Evolutionary conservation across 2,888 invertebrate genomes (phyloP).

Genomic region (Baronia brevicornis): DNA sequence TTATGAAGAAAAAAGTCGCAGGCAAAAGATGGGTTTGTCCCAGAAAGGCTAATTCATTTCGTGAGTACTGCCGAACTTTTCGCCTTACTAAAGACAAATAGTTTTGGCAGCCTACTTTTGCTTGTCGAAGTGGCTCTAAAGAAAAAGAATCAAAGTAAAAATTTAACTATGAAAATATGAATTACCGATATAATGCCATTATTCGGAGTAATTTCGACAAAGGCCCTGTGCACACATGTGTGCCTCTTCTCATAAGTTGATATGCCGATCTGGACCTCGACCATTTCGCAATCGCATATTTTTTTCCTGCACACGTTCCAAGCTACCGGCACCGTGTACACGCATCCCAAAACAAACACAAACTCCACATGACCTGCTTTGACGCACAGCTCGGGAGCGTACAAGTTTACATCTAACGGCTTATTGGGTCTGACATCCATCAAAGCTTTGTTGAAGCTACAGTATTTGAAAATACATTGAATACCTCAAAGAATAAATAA

Average conservation of each 20-base stretch:
- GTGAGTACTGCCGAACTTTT: too few relatives aligned
- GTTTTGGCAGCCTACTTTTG: too few relatives aligned
- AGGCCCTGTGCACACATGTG: constrained; percentile 47
- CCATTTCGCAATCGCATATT: constrained; percentile 62
- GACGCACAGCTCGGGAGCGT: constrained; percentile 56
- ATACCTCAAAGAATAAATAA: too few relatives aligned
- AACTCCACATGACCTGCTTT: constrained; percentile 42
- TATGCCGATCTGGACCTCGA: constrained; percentile 53
- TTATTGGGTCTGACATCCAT: constrained; percentile 48
- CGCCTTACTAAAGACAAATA: too few relatives aligned
- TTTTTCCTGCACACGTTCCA: constrained; percentile 58
- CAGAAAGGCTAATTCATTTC: too few relatives aligned
- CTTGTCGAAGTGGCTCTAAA: too few relatives aligned
- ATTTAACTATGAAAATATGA: constrained; percentile 5
- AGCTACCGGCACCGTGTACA: constrained; percentile 43
- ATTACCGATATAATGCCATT: constrained; percentile 53
- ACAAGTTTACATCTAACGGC: constrained; percentile 45
- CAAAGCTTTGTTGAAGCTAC: constrained; percentile 18
- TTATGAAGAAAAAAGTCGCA: too few relatives aligned
- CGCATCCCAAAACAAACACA: constrained; percentile 53
- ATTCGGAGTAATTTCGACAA: constrained; percentile 45
- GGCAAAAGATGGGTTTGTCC: too few relatives aligned
- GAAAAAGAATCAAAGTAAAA: too few relatives aligned
- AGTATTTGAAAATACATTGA: neutral
- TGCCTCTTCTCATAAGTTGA: constrained; percentile 59